Conservation (phyloP, 2,797 vertebrate species). For the Antennarius maculatus region DNA sequence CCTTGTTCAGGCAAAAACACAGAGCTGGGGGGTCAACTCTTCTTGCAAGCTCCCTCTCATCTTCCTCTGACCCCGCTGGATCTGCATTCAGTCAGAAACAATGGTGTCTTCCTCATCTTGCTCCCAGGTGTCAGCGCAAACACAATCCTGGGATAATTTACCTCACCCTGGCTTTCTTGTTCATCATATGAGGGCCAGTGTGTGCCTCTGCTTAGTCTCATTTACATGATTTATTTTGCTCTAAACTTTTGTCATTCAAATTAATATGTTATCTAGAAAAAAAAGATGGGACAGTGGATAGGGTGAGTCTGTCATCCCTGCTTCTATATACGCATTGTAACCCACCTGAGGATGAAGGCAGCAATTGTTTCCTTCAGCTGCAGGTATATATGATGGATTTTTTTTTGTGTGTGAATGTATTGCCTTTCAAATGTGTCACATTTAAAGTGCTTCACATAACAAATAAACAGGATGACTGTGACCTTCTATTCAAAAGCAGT, state of each 20-base stretch:
- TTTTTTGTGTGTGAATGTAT: slow-evolving; percentile 16
- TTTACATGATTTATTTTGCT: slow-evolving; percentile 83
- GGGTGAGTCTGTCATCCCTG: slow-evolving; percentile 36
- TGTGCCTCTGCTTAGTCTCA: slow-evolving; percentile 50
- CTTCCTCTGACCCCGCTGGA: slow-evolving; percentile 35
- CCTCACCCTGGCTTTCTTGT: slow-evolving; percentile 53
- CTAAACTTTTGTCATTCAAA: slow-evolving; percentile 81
- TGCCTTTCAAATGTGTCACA: slow-evolving; percentile 26
- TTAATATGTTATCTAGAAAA: slow-evolving; percentile 54
- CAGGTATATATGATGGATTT: slow-evolving; percentile 9
- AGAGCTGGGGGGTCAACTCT: slow-evolving; percentile 55
- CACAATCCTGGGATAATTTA: slow-evolving; percentile 61
- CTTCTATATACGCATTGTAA: slow-evolving; percentile 46
- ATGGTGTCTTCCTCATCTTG: slow-evolving; percentile 60
- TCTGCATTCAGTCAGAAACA: slow-evolving; percentile 59
- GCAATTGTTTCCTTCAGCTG: slow-evolving; percentile 18
- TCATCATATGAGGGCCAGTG: slow-evolving; percentile 67
- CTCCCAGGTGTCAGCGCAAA: slow-evolving; percentile 72
- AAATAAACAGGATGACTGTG: slow-evolving; percentile 31
- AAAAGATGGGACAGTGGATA: slow-evolving; percentile 26
- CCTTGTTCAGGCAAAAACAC: slow-evolving; percentile 38
- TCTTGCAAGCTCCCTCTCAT: slow-evolving; percentile 24
- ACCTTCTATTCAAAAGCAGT: slow-evolving; percentile 31
- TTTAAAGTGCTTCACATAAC: slow-evolving; percentile 30
- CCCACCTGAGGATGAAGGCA: slow-evolving; percentile 52